These are phyloP conservation scores for Cosmia pyralina DNA, from an alignment of 2,888 invertebrate species.

Conservation along the genomic window DNA sequence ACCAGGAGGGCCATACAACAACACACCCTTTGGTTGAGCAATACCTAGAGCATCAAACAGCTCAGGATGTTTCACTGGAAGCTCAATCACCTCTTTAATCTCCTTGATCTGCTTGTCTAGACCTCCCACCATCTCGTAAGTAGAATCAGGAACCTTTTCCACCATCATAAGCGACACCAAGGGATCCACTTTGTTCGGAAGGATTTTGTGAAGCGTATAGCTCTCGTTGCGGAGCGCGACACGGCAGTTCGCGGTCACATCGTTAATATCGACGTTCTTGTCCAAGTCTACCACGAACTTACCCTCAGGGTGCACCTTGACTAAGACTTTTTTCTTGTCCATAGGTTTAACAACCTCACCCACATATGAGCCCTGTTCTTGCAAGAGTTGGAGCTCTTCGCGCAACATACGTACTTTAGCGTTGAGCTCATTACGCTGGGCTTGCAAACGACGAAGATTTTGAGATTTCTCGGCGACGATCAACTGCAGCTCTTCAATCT, in stretches of 20 bases:
- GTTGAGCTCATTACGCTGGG: conserved; percentile 99
- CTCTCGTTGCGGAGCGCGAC: conserved; percentile 99
- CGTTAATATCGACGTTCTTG: conserved; percentile 99
- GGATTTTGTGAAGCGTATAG: conserved; percentile 99
- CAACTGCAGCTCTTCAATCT: conserved; percentile 99
- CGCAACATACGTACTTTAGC: conserved; percentile 99
- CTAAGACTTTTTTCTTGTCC: conserved; percentile 99
- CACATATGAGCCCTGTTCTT: conserved; percentile 99
- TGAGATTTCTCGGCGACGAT: conserved; percentile 99
- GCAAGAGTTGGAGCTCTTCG: conserved; percentile 98
- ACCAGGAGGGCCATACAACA: conserved; percentile 99
- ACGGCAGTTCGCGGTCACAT: conserved; percentile 99
- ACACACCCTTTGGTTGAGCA: conserved; percentile 99
- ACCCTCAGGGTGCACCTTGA: conserved; percentile 99
- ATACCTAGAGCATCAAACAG: conserved; percentile 99
- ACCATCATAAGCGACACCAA: conserved; percentile 99
- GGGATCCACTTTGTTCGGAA: conserved; percentile 99
- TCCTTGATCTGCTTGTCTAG: conserved; percentile 99
- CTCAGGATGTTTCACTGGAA: conserved; percentile 99
- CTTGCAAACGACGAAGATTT: conserved; percentile 98
- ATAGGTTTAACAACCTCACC: conserved; percentile 99
- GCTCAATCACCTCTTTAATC: conserved; percentile 99
- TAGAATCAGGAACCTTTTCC: conserved; percentile 99
- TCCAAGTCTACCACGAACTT: conserved; percentile 99
- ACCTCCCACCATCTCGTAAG: conserved; percentile 99